Percentiles rank a stretch among this genome's conserved stretches.
These are phyloP conservation scores for Marmota flaviventris DNA, from an alignment of 2,113 vertebrate species.

Conservation along the genomic window DNA sequence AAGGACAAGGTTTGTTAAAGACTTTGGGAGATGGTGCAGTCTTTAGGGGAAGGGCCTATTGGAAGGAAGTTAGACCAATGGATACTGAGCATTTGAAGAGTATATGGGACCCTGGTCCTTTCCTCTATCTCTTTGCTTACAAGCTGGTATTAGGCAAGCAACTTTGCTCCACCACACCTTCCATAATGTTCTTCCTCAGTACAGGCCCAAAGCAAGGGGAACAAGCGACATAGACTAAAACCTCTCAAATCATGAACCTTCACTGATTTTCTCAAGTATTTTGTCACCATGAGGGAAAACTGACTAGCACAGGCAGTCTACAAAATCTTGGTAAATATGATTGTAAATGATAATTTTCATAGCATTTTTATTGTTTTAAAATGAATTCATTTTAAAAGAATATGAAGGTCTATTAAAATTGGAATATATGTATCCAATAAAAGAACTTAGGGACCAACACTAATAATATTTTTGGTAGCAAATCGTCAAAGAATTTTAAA, in stretches of 20 bases:
- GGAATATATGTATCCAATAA: background rate
- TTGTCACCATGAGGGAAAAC: background rate
- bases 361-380: background rate
- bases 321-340: background rate
- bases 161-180: too few relatives aligned
- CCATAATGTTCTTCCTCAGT: too few relatives aligned
- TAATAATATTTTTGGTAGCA: background rate
- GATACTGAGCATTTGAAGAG: too few relatives aligned
- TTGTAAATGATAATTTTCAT: background rate
- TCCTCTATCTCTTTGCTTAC: background rate
- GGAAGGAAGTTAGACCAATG: accelerated
- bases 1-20: too few relatives aligned
- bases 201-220: background rate
- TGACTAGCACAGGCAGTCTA: background rate
- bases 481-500: background rate
- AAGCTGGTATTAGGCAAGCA: background rate
- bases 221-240: too few relatives aligned
- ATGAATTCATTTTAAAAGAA: background rate
- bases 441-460: background rate
- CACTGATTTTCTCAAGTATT: background rate
- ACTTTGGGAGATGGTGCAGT: accelerated
- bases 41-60: accelerated
- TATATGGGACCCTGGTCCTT: background rate
- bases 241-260: too few relatives aligned
- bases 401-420: background rate